Conservation (phyloP, 2,888 invertebrate genomes). For the Latrodectus elegans region DNA sequence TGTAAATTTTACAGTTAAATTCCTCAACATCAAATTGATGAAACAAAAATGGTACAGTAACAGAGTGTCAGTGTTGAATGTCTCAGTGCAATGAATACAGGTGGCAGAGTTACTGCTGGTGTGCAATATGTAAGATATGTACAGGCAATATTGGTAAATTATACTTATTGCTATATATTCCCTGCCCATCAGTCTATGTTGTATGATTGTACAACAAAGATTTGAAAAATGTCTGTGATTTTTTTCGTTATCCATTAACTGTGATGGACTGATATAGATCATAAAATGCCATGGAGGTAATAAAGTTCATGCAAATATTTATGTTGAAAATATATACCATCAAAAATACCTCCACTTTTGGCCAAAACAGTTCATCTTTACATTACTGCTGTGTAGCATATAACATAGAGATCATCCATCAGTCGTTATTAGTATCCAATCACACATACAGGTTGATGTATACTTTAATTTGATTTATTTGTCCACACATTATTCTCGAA, state of each 20-base stretch:
- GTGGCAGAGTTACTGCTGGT: slow-evolving; percentile 61
- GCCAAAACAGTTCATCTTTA: slow-evolving; percentile 47
- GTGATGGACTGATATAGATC: slow-evolving; percentile 51
- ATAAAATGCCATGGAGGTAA: slow-evolving; percentile 31
- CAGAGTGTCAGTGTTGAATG: slow-evolving; percentile 39
- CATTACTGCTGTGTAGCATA: slow-evolving; percentile 50
- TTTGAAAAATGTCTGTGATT: slow-evolving; percentile 68
- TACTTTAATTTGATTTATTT: neutral
- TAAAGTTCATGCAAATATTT: slow-evolving; percentile 8
- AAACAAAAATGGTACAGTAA: slow-evolving; percentile 46
- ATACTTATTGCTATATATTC: slow-evolving; percentile 41
- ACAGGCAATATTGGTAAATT: slow-evolving; percentile 65
- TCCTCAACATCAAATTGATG: slow-evolving; percentile 39
- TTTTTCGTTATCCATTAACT: slow-evolving; percentile 62
- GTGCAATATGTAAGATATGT: slow-evolving; percentile 69
- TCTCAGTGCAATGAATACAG: slow-evolving; percentile 57
- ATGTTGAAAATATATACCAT: slow-evolving; percentile 27
- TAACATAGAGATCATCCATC: slow-evolving; percentile 52
- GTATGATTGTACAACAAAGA: slow-evolving; percentile 41
- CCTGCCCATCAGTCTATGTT: slow-evolving; percentile 57
- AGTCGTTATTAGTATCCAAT: slow-evolving; percentile 39
- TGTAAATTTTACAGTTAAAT: slow-evolving; percentile 53
- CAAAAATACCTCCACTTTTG: slow-evolving; percentile 19
- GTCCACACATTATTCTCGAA: slow-evolving; percentile 17
- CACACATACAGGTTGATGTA: slow-evolving; percentile 3